Conservation (phyloP, 2,797 vertebrate genomes). For the Kryptopterus vitreolus region DNA sequence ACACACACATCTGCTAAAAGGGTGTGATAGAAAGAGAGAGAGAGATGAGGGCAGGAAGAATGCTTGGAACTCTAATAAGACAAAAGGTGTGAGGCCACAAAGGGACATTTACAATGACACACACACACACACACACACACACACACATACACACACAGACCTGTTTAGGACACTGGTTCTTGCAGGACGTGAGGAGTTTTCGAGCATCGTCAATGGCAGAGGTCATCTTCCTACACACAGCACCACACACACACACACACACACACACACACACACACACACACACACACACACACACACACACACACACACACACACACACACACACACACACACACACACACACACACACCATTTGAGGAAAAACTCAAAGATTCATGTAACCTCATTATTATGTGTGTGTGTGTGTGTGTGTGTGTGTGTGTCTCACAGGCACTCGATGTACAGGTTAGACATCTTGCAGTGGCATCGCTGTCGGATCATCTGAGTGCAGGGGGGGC, state of each 20-base stretch:
- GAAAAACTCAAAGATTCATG: neutral
- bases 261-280: neutral
- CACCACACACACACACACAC: slow-evolving; percentile 26
- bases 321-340: neutral
- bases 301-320: slow-evolving; percentile 35
- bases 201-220: slow-evolving; percentile 70
- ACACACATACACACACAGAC: slow-evolving; percentile 47
- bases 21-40: neutral
- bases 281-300: slow-evolving; percentile 24
- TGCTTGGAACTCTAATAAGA: neutral
- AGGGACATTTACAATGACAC: neutral
- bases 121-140: neutral
- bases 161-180: slow-evolving; percentile 87
- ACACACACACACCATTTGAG: neutral
- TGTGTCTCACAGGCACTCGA: slow-evolving; percentile 80
- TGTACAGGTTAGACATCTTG: slow-evolving; percentile 77
- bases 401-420: slow-evolving; percentile 24
- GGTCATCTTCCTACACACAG: slow-evolving; percentile 74
- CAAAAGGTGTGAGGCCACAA: neutral
- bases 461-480: slow-evolving; percentile 84
- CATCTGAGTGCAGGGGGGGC: slow-evolving; percentile 80
- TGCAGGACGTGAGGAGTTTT: slow-evolving; percentile 77
- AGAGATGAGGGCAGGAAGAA: neutral
- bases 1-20: neutral
- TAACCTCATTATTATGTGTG: neutral